A percentile compares a stretch with the other conserved stretches of the same genome.
Evolutionary conservation across 2,113 vertebrate genomes (phyloP).

Genomic region (Xenus cinereus): DNA sequence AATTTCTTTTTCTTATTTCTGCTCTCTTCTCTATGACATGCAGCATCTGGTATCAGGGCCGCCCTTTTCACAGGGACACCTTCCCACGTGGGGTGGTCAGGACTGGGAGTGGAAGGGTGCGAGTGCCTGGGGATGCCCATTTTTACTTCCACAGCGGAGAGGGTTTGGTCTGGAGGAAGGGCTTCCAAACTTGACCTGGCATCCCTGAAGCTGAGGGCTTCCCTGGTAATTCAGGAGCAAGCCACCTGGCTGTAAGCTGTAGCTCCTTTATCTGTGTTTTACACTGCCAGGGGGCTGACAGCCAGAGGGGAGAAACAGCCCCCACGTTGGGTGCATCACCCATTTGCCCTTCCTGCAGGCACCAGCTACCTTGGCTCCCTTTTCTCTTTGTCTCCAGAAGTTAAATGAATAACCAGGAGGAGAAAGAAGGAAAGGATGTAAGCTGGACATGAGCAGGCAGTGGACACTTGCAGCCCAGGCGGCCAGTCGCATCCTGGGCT

Average conservation of each 20-base stretch:
- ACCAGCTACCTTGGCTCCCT: neutral
- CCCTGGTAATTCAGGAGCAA: neutral
- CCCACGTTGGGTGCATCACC: neutral
- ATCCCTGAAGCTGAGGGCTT: neutral
- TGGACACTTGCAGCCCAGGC: too few species aligned
- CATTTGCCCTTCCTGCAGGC: accelerated
- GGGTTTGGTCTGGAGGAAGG: neutral
- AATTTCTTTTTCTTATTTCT: neutral
- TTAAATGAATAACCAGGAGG: neutral
- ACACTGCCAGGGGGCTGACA: accelerated
- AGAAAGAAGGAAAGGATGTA: neutral
- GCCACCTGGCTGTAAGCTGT: neutral
- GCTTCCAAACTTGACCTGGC: neutral
- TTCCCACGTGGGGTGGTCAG: accelerated
- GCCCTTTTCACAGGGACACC: neutral
- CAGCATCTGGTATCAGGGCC: neutral
- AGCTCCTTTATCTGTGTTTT: neutral
- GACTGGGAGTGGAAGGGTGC: accelerated
- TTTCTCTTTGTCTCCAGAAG: neutral
- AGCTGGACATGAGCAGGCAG: too few species aligned
- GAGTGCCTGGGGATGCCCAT: neutral
- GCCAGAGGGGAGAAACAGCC: neutral
- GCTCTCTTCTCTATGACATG: accelerated
- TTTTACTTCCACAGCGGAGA: accelerated
- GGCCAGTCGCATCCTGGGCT: too few species aligned